Evolutionary conservation across 2,797 vertebrate species (phyloP).

Genomic region (Falco peregrinus): DNA sequence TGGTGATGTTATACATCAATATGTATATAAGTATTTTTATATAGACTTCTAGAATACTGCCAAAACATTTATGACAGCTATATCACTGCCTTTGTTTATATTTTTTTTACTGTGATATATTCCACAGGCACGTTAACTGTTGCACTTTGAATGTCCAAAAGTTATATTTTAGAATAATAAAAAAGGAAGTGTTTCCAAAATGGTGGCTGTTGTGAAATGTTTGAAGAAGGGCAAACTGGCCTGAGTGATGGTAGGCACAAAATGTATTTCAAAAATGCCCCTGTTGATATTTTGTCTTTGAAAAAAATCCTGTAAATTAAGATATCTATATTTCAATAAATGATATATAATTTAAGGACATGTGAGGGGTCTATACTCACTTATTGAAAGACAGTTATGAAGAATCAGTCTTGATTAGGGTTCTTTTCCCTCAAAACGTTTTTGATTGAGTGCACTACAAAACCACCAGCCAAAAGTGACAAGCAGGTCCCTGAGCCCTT

Average conservation of each 20-base stretch:
- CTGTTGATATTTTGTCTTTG: conserved; percentile 69
- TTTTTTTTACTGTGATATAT: conserved; percentile 90
- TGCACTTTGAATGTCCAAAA: conserved; percentile 92
- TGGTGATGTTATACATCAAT: conserved; percentile 93
- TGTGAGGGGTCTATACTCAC: conserved; percentile 53
- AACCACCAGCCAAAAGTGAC: not conserved
- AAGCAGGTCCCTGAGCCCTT: not conserved
- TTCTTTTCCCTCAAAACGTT: not conserved
- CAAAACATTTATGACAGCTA: conserved; percentile 87
- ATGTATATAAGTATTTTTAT: conserved; percentile 87
- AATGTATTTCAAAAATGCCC: conserved; percentile 70
- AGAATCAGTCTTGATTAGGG: not conserved
- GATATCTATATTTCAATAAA: conserved; percentile 99
- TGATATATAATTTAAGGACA: conserved; percentile 87
- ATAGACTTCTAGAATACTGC: conserved; percentile 84
- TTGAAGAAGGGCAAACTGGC: conserved; percentile 62
- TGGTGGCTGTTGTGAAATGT: conserved; percentile 73
- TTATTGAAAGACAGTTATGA: conserved; percentile 40
- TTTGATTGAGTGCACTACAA: not conserved
- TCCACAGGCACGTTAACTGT: conserved; percentile 89
- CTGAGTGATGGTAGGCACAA: conserved; percentile 53
- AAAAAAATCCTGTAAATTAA: conserved; percentile 87
- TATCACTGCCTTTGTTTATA: conserved; percentile 92
- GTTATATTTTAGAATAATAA: conserved; percentile 87
- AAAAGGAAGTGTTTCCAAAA: conserved; percentile 77